Base-by-base conservation (phyloP, 2,113 vertebrate genomes). In the Equus quagga region DNA sequence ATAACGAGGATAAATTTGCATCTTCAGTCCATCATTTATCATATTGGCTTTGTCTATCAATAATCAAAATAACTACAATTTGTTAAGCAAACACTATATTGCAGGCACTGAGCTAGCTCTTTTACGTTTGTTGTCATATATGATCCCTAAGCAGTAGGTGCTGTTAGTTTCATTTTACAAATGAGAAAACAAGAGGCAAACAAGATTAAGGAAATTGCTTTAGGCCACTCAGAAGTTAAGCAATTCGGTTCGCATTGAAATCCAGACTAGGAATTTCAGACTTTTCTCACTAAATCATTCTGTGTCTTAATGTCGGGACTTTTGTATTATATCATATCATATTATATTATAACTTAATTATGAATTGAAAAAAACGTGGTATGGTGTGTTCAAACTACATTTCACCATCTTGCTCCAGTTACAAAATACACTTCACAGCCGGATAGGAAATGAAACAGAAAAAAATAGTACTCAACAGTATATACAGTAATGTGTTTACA, bases 311-410 rank as follows among this genome's bases (percentile, higher is more conserved):
- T 31, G 67, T 31, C 58, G 26, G 62, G 26, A 44, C 26, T 78
- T 90, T 78, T 36, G 62, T 36, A 24, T 44, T 72, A 51, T 12
- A 51, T 51, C 13, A 51, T 24, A 26, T 44, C 65, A 51, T 12
- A 51, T 51, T 51, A 51, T 24, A 26, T 44, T 72, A 51, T 44
- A 80, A 75, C 28, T 82, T 87, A 93, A 88, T 67, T 73, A 67
- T n/a, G 31, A 76, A 91, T 75, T 84, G 5, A 88, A 89, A 95
- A 96, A 96, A 62, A 36, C 84, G 56, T 54, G n/a, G 2, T 62
- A 62, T 49, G n/a, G 28, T 83, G 23, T 89, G 54, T 75, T 89
- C 56, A 70, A 76, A 83, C 56, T n/a, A 76, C 12, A 81, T 87
- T 56, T 88, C 31, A 72, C 62, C 41, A 70, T 85, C 49, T 80